phyloP scores from a whole-genome alignment of 2,888 invertebrate genomes.

The Phymatocera aterrima region DNA sequence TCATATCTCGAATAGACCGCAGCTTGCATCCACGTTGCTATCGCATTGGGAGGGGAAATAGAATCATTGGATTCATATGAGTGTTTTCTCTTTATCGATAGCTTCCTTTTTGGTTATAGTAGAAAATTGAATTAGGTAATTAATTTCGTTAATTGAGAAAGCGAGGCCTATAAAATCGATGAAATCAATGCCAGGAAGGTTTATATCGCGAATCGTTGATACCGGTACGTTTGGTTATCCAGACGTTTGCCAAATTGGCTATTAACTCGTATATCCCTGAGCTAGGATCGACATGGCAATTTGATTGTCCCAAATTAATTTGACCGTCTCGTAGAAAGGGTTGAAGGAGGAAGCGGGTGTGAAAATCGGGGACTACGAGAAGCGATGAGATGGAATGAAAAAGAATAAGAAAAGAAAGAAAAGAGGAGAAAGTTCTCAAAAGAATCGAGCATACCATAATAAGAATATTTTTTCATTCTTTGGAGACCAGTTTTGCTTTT shows the following conservation, averaged over 20 bases:
- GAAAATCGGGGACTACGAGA: too few species aligned
- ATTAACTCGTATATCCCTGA: constrained; percentile 4
- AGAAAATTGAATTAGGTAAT: neutral
- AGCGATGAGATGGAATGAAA: neutral
- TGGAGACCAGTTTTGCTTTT: neutral
- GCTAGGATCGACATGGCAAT: neutral
- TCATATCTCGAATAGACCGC: constrained; percentile 3
- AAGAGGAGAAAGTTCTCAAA: neutral
- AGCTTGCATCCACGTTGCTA: neutral
- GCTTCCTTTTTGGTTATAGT: neutral
- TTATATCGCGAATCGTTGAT: neutral
- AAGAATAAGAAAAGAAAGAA: neutral
- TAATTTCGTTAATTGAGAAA: constrained; percentile 1
- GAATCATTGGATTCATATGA: neutral
- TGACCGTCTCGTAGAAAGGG: neutral
- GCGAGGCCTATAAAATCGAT: neutral
- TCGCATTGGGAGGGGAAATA: neutral
- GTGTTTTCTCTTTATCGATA: neutral
- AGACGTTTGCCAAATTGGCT: constrained; percentile 44
- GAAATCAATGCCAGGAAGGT: constrained; percentile 4
- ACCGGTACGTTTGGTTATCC: neutral
- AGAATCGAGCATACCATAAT: neutral
- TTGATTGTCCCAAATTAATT: constrained; percentile 39
- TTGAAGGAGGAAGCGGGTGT: too few species aligned
- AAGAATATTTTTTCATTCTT: neutral